phyloP scores from a whole-genome alignment of 2,888 invertebrate species.

The Diarsia brunnea region DNA sequence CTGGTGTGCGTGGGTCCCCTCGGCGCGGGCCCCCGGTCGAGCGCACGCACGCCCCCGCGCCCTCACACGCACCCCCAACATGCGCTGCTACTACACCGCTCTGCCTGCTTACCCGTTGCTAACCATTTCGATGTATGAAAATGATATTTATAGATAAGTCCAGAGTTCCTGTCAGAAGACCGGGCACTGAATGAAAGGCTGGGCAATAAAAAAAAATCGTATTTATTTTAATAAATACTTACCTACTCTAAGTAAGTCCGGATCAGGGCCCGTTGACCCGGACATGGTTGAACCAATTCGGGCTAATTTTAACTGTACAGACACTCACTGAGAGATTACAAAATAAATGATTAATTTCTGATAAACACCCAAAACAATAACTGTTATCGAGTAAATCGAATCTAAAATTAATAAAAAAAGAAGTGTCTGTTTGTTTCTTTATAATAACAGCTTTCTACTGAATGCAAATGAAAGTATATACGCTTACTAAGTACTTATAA shows the following conservation, averaged over 20 bases:
- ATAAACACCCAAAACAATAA: background rate
- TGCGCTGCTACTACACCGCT: conserved; percentile 16
- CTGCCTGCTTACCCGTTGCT: conserved; percentile 22
- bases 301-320: background rate
- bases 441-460: background rate
- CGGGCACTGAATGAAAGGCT: background rate
- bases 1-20: conserved; percentile 77
- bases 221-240: no score
- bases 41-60: conserved; percentile 23
- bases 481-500: no score
- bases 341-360: conserved; percentile 5
- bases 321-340: conserved; percentile 10
- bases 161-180: background rate
- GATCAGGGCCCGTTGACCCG: no score
- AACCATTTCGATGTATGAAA: background rate
- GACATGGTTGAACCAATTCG: background rate
- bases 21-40: conserved; percentile 53
- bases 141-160: background rate
- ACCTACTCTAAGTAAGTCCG: no score
- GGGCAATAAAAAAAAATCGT: background rate
- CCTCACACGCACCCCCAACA: conserved; percentile 6
- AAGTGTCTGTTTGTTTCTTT: background rate
- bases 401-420: background rate
- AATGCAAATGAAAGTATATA: background rate
- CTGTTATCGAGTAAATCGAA: background rate